Base-by-base conservation (phyloP, 1,140 invertebrate genomes). In the Dinoponera quadriceps region DNA sequence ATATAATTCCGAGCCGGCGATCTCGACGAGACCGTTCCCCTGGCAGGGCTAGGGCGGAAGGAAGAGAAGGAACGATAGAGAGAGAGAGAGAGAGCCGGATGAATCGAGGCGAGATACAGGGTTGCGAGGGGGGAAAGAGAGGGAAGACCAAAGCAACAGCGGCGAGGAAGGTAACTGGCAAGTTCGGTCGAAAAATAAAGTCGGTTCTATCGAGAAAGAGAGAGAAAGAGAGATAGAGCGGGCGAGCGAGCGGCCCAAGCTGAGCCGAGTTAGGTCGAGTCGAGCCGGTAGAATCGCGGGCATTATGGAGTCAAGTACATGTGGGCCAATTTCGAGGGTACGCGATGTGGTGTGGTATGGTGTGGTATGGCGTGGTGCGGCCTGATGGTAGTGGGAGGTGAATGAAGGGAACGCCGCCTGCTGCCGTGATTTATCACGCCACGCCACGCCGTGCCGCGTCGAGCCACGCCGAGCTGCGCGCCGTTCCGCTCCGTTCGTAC, bases 401-500 rank as follows among this genome's bases (percentile, higher is more conserved):
- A 91, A 90, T 88, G 91, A 90, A 91, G 91, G 88, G 89, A 91
- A 89, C 92, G 88, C 92, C 92, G 93, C 89, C 93, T 94, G 92
- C 88, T 92, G 90, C 86, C 90, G 92, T 94, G 93, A 94, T 94
- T 94, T 94, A 94, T 94, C 92, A 94, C 90, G 89, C 86, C 86
- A 86, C 85, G 88, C 85, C 82, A 74, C 84, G 87, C 89, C 90
- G 89, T 69, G 85, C 85, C 82, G 77, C 90, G 84, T 85, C 90
- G 90, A 89, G 90, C 90, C 90, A 89, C 91, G 86, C 92, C 65
- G 72, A 44, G 51, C 51, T 9, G 38, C 78, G 75, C 82, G 85
- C 88, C 89, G 89, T 75, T 83, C 85, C 90, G 89, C 89, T 90
- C 89, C 90, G 88, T 44, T 44, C 89, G 85, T 92, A 91, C 91